Percentiles rank a stretch among this genome's conserved stretches.
phyloP scores from a whole-genome alignment of 2,888 invertebrate species.

The Drosophila gaucha region DNA sequence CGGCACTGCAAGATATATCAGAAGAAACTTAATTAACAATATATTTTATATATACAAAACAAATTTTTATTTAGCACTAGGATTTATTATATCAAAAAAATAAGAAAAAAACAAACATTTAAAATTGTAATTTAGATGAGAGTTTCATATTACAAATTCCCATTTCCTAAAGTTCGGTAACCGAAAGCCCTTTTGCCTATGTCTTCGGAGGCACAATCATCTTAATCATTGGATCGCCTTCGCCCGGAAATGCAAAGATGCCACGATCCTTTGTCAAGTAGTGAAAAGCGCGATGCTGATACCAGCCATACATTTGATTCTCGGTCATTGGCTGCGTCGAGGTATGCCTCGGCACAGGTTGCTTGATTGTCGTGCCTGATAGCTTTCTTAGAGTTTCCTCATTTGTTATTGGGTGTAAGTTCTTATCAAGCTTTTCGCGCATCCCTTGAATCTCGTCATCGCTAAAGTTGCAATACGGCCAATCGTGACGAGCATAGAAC shows the following conservation, averaged over 20 bases:
- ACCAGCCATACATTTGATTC: slow-evolving; percentile 74
- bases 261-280: slow-evolving; percentile 56
- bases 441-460: slow-evolving; percentile 32
- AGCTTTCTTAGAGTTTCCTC: neutral
- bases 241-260: slow-evolving; percentile 55
- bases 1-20: slow-evolving; percentile 90
- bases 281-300: slow-evolving; percentile 56
- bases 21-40: slow-evolving; percentile 14
- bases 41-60: too few species aligned
- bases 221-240: slow-evolving; percentile 59
- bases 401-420: neutral
- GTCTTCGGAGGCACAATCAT: neutral
- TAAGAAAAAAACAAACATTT: neutral
- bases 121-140: neutral
- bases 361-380: neutral
- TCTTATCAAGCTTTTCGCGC: slow-evolving; percentile 39
- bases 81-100: neutral
- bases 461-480: slow-evolving; percentile 60
- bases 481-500: slow-evolving; percentile 72
- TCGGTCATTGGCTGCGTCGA: slow-evolving; percentile 57
- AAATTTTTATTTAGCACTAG: neutral
- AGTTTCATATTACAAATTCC: too few species aligned
- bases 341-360: slow-evolving; percentile 39
- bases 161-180: too few species aligned
- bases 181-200: neutral